These are phyloP conservation scores for Drosophila greeni DNA, from an alignment of 2,888 invertebrate genomes.

Conservation along the genomic window DNA sequence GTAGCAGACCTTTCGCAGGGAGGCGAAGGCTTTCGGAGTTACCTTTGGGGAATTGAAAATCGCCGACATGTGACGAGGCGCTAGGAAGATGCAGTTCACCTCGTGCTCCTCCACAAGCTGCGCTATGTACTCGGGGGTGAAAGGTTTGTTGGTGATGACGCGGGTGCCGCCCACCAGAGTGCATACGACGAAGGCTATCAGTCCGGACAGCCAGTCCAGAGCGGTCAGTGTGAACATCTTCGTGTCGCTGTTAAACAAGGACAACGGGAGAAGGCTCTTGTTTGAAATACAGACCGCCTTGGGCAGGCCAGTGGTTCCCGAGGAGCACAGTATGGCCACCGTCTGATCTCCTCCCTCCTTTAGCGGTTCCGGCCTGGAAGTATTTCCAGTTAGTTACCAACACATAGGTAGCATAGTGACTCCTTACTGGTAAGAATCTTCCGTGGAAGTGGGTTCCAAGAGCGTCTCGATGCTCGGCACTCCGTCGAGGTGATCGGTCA, in stretches of 20 bases:
- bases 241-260: slow-evolving; percentile 57
- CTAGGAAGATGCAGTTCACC: slow-evolving; percentile 55
- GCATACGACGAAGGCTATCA: slow-evolving; percentile 53
- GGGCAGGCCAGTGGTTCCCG: slow-evolving; percentile 68
- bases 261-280: slow-evolving; percentile 28
- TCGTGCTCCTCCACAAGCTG: slow-evolving; percentile 62
- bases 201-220: slow-evolving; percentile 68
- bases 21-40: slow-evolving; percentile 47
- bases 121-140: slow-evolving; percentile 59
- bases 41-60: slow-evolving; percentile 54
- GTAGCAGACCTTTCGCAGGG: slow-evolving; percentile 54
- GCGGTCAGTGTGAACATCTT: slow-evolving; percentile 54
- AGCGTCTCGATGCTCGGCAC: slow-evolving; percentile 48
- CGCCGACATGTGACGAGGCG: slow-evolving; percentile 63
- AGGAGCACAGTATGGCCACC: slow-evolving; percentile 63
- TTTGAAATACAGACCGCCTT: slow-evolving; percentile 64
- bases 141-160: slow-evolving; percentile 66
- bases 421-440: slow-evolving; percentile 49
- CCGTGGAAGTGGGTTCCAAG: slow-evolving; percentile 36
- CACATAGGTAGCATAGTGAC: not conserved
- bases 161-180: slow-evolving; percentile 57
- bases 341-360: slow-evolving; percentile 53
- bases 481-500: slow-evolving; percentile 48
- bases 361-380: slow-evolving; percentile 43
- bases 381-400: not conserved